These are phyloP conservation scores for Cichladusa arquata DNA, from an alignment of 2,113 vertebrate genomes.

Conservation along the genomic window DNA sequence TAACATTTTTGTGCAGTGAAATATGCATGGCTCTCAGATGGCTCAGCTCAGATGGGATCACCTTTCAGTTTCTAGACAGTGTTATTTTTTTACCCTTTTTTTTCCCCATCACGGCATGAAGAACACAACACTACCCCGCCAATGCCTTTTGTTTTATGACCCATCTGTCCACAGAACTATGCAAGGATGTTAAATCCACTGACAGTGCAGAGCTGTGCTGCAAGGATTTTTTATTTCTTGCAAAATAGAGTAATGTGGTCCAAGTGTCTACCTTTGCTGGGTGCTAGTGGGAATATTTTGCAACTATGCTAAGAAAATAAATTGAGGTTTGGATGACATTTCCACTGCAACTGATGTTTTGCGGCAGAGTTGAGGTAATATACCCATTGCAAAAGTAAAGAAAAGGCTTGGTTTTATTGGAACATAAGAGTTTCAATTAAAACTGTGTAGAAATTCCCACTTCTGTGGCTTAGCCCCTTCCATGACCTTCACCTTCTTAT, in stretches of 20 bases:
- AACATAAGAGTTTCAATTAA: not conserved
- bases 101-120: not conserved
- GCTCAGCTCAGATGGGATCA: not conserved
- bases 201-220: not conserved
- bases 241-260: not conserved
- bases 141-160: not conserved
- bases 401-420: not conserved
- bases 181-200: not conserved
- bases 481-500: not conserved
- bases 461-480: not conserved
- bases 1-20: conserved; percentile 21
- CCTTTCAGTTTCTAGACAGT: conserved; percentile 23
- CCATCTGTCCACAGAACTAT: not conserved
- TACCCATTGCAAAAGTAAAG: not conserved
- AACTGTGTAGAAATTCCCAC: not conserved
- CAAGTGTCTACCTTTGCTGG: not conserved
- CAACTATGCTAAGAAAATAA: not conserved
- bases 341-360: not conserved
- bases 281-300: not conserved
- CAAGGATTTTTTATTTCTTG: not conserved
- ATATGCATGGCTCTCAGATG: not conserved
- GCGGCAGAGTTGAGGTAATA: not conserved
- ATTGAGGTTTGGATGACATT: not conserved
- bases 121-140: not conserved
- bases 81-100: not conserved